phyloP scores from a whole-genome alignment of 2,797 vertebrate species.

The Florisuga fusca region DNA sequence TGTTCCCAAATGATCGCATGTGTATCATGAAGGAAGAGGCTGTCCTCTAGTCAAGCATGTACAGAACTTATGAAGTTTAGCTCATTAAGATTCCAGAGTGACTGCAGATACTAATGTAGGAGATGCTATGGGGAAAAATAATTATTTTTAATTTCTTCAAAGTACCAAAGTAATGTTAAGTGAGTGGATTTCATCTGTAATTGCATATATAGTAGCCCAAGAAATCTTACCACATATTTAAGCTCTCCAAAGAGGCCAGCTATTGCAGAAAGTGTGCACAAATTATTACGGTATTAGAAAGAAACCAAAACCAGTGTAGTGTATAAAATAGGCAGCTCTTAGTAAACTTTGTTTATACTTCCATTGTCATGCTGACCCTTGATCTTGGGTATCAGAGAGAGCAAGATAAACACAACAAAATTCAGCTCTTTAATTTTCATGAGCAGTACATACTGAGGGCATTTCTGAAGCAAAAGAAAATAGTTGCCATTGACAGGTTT shows the following conservation, averaged over 20 bases:
- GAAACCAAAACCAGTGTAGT: not conserved
- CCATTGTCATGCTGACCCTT: not conserved
- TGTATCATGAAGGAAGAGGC: slow-evolving; percentile 2
- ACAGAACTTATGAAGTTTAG: not conserved
- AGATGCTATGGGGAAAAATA: slow-evolving; percentile 41
- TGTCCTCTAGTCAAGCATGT: slow-evolving; percentile 1
- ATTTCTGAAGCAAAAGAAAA: not conserved
- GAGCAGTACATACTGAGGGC: not conserved
- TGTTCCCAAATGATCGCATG: not conserved
- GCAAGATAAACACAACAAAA: not conserved
- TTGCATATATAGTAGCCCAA: slow-evolving; percentile 12
- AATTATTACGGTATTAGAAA: slow-evolving; percentile 12
- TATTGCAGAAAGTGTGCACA: slow-evolving; percentile 9
- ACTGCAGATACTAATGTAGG: slow-evolving; percentile 16
- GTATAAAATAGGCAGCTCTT: not conserved
- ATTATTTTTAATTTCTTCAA: slow-evolving; percentile 53
- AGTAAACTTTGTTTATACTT: not conserved
- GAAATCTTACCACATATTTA: slow-evolving; percentile 40
- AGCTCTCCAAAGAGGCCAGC: slow-evolving; percentile 10
- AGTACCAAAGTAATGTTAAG: slow-evolving; percentile 29
- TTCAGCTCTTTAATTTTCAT: not conserved
- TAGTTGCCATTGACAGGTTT: not conserved
- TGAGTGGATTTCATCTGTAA: slow-evolving; percentile 28
- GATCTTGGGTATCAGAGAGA: not conserved
- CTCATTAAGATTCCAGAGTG: slow-evolving; percentile 46